Base-by-base conservation (phyloP, 2,888 invertebrate genomes). In the Polia nebulosa region DNA sequence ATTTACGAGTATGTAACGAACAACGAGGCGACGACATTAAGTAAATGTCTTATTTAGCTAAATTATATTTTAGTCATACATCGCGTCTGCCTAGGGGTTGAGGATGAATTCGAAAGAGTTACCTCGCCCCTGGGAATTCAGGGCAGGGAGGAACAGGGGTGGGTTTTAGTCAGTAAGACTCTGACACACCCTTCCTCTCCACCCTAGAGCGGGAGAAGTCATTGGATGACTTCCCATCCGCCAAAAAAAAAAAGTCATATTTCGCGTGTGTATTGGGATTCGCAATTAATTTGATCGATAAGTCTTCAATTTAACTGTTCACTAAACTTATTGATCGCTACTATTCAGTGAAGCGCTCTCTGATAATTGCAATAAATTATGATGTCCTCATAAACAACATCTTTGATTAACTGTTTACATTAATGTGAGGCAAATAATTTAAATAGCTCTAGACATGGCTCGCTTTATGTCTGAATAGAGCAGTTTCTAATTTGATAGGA, bases 401-500 rank as follows among this genome's bases (percentile, higher is more conserved):
- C n/a, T 63, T 72, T 72, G 70, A 81, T 76, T 72, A 66, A 75
- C 69, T 64, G 57, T 65, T 59, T 53, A 64, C 68, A 61, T 75
- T 72, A 70, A 70, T 70, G 68, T 59, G 41, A 65, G 32, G 58
- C 52, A 76, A 73, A 81, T 81, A 73, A 76, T 80, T 80, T 60
- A 39, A 68, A 72, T 72, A 49, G 45, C 56, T 59, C 55, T 65
- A 66, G 76, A 74, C 68, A 73, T 60, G 70, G 58, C 52, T 63
- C 53, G 41, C 49, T 62, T 68, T 72, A 71, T 58, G 53, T 61
- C 32, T 56, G 63, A 65, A 61, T 70, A 53, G 61, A 67, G 58
- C 55, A 56, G 65, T 66, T 66, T 72, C 57, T 57, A 75, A 70
- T 75, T 75, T 69, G 67, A 75, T 78, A 73, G 75, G 76, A 69